Evolutionary conservation across 2,888 invertebrate species (phyloP), one percentile per base, ranked within the genome.

Genomic region (Brenthis hecate): DNA sequence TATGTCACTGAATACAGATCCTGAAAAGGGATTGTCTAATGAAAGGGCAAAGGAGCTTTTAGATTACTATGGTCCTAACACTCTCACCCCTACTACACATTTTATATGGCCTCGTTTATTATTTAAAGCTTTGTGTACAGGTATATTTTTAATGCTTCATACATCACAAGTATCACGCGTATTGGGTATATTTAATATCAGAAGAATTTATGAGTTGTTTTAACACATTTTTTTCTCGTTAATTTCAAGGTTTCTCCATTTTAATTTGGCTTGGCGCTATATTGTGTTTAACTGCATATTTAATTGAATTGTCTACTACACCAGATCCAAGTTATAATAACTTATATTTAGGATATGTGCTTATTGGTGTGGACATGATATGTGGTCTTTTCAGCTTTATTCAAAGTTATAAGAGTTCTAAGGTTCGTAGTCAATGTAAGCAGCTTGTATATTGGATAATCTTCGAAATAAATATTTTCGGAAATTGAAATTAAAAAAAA

Each of bases 331-430:
- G 96, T 82, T 96, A 96, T 85, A 99, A 99, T 94, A 98, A 99
- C 93, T 95, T 99, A 81, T 99, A 97, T 93, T 95, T 99, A 82
- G 99, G 99, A 87, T 96, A 96, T 87, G 97, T 99, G 84, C 95
- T 99, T 87, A 96, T 98, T 79, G 96, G 95, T 84, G 98, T 99
- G 82, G 99, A 99, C 83, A 95, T 99, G 85, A 96, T 99, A 77
- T 99, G 99, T 87, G 99, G 99, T 83, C 95, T 97, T 86, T 99
- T 99, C 94, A 99, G 99, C 81, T 99, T 99, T 93, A 98, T 98
- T 91, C 99, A 98, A 93, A 99, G 98, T 92, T 98, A 97, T 86
- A 99, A 98, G 93, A 98, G 98, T 88, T 97, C 98, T 78, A 97
- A 91, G 86, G 92, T 91, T 60, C 23, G 67, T 36, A 6, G 6